phyloP scores from a whole-genome alignment of 23 tunicate genomes.

The Trididemnum miniatum region DNA sequence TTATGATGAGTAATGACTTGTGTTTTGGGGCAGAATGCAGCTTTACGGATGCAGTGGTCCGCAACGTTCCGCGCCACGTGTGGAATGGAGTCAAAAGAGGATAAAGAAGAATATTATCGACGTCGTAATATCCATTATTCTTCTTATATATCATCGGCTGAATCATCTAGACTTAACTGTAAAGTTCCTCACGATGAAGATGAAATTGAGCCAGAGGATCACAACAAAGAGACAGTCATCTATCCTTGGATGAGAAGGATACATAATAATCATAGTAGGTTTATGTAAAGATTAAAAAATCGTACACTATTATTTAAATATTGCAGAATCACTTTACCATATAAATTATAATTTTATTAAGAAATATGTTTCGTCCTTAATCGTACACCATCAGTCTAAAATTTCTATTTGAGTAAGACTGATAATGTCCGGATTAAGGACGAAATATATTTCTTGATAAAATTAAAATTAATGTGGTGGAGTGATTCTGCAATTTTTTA shows the following conservation, averaged over 20 bases:
- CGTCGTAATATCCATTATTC: not conserved
- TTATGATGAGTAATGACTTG: not conserved
- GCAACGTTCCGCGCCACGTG: not conserved
- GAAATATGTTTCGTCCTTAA: no score
- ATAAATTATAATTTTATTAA: no score
- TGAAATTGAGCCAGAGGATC: not conserved
- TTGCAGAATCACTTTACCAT: no score
- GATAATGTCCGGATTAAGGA: no score
- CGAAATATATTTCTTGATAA: no score
- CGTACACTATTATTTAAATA: no score
- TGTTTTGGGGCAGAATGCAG: not conserved
- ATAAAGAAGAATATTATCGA: not conserved
- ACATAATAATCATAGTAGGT: not conserved
- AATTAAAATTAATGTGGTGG: no score
- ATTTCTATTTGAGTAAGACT: no score
- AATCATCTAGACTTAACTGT: not conserved
- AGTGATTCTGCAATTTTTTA: no score
- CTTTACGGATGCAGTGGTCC: not conserved
- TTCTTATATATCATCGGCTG: no score
- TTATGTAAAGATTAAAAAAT: not conserved
- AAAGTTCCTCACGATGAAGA: not conserved
- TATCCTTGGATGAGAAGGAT: slow-evolving; percentile 20
- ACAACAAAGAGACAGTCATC: not conserved
- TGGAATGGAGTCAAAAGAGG: not conserved
- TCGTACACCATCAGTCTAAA: no score